Conservation (phyloP, 2,888 invertebrate genomes). For the Tenthredo notha region DNA sequence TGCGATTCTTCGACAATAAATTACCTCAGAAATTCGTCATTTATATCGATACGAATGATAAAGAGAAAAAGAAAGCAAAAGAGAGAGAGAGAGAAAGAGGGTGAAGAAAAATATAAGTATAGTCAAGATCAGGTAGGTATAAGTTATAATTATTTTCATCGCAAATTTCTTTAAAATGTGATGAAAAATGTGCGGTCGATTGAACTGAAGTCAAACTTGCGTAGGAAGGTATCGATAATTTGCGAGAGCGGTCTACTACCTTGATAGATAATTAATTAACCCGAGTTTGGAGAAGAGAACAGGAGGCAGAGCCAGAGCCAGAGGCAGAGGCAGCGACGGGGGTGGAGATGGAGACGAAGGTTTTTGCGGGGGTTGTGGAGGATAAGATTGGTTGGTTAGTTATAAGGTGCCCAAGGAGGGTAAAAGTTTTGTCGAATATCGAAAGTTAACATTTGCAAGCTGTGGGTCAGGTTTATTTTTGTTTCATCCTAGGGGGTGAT, state of each 20-base stretch:
- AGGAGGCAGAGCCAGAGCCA: not conserved
- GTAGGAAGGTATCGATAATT: conserved; percentile 41
- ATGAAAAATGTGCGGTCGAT: conserved; percentile 40
- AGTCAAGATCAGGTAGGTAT: not conserved
- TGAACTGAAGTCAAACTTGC: conserved; percentile 34
- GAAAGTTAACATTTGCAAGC: conserved; percentile 41
- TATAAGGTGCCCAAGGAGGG: conserved; percentile 28
- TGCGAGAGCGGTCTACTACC: conserved; percentile 56
- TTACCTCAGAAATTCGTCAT: not conserved
- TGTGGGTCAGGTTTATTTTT: conserved; percentile 7
- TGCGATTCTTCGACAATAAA: not conserved
- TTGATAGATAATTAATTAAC: conserved; percentile 65
- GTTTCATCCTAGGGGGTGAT: not conserved
- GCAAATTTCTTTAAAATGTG: conserved; percentile 6
- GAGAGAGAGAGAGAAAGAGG: not conserved
- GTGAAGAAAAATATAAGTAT: not conserved
- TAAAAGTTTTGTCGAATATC: conserved; percentile 57
- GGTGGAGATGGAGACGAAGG: not conserved
- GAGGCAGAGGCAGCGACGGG: not conserved
- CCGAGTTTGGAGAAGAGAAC: conserved; percentile 46
- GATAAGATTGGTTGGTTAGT: conserved; percentile 46
- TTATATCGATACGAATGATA: not conserved
- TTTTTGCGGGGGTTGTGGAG: not conserved
- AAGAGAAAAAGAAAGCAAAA: no score
- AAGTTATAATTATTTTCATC: conserved; percentile 16